Base-by-base conservation (phyloP, 2,888 invertebrate species). In the Argyresthia goedartella region DNA sequence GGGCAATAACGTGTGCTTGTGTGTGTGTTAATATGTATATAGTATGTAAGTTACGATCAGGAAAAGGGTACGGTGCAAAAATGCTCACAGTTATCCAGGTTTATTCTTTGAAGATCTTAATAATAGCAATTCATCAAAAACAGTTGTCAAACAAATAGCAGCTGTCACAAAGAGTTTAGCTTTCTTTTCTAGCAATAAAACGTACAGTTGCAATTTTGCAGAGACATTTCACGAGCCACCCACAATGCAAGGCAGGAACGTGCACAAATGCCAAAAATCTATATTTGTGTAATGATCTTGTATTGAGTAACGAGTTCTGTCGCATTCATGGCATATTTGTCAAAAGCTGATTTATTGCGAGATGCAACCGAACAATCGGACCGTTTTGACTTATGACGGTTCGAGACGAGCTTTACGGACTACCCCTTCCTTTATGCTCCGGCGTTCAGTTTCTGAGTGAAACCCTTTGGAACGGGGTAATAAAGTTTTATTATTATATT, bases 401-500 rank as follows among this genome's bases (percentile, higher is more conserved):
- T 63, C 65, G 61, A 58, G 68, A 64, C 66, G 69, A 67, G 67
- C 69, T 79, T 70, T 72, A 71, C 73, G 65, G 68, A 62, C 75
- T 79, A 82, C 82, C 85, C 85, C 82, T 85, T 81, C 68, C n/a
- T 75, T 73, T 62, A 57, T 55, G 59, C 62, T 62, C 67, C 61
- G n/a, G n/a, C n/a, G 36, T 25, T 15, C n/a, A 36, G 47, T 47
- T 47, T 39, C 39, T 36, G 68, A 73, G 70, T 76, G 77, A 76
- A 85, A 81, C 85, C 86, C 85, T 86, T 86, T 86, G 60, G 67
- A 74, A 81, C 76, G 79, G 82, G 81, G 82, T 81, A 81, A 79
- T 84, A 85, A 84, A 82, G 64, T 78, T 80, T 81, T 85, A 81
- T 81, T 84, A 81, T 84, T 76, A 85, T 85, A 81, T 86, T 84